Conservation (phyloP, 2,797 vertebrate species). For the Galaxias olidus region DNA sequence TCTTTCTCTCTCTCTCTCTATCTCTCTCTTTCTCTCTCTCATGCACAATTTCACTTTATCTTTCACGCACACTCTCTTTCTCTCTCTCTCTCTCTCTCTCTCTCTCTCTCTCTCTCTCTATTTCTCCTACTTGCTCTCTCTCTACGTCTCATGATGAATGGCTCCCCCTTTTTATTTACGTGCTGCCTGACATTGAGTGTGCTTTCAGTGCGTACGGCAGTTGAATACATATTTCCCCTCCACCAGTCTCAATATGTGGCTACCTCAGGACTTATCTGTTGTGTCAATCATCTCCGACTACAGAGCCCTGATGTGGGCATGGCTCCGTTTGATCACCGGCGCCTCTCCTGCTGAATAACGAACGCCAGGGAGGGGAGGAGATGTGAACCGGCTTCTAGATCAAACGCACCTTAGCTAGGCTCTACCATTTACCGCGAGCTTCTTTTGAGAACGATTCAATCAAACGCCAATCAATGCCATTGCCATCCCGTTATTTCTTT, state of each 20-base stretch:
- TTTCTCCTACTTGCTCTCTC: conserved; percentile 18
- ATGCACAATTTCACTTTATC: not conserved
- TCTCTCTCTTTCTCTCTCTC: not conserved
- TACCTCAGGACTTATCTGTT: not conserved
- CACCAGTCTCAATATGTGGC: conserved; percentile 19
- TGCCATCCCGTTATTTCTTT: conserved; percentile 13
- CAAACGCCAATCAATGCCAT: conserved; percentile 21
- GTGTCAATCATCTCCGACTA: too few relatives aligned
- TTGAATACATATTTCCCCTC: conserved; percentile 31
- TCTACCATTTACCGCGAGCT: not conserved
- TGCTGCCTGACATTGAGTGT: conserved; percentile 26
- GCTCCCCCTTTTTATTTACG: conserved; percentile 23
- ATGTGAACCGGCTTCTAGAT: too few relatives aligned
- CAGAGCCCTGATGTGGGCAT: too few relatives aligned
- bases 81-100: not conserved
- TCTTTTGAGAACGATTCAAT: conserved; percentile 12
- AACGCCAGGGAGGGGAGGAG: too few relatives aligned
- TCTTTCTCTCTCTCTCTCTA: not conserved
- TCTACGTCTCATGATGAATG: conserved; percentile 33
- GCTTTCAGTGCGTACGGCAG: conserved; percentile 32
- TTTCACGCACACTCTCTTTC: not conserved
- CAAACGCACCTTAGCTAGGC: too few relatives aligned
- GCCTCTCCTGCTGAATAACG: too few relatives aligned
- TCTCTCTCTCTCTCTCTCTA: not conserved
- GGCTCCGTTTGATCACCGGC: too few relatives aligned